A percentile compares a stretch with the other conserved stretches of the same genome.
Conservation (phyloP, 2,797 vertebrate species). For the Platyrinchus mystaceus region DNA sequence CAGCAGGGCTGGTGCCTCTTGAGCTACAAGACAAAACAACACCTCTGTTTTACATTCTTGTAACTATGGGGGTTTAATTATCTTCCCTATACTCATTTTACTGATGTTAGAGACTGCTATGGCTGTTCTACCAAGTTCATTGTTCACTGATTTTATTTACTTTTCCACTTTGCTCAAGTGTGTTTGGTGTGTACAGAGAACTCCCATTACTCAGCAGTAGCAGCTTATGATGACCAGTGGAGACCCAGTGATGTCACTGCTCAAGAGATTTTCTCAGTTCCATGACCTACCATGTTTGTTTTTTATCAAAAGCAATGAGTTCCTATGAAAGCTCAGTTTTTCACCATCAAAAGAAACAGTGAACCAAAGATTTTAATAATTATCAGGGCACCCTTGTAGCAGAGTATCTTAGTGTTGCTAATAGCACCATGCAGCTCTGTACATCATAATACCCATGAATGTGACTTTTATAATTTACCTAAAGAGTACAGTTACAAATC, state of each 20-base stretch:
- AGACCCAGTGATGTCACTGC: neutral
- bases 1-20: slow-evolving; percentile 85
- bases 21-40: slow-evolving; percentile 78
- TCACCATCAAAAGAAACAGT: neutral
- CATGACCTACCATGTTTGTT: neutral
- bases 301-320: neutral
- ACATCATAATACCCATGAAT: rapidly evolving
- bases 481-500: neutral
- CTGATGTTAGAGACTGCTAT: neutral
- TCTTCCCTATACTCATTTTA: neutral
- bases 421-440: neutral
- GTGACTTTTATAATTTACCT: neutral
- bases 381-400: neutral
- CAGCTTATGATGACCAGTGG: neutral
- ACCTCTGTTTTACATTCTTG: slow-evolving; percentile 48
- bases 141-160: neutral
- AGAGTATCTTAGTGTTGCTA: neutral
- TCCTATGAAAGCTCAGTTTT: neutral
- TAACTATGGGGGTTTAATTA: neutral
- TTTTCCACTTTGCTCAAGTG: neutral
- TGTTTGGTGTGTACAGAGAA: neutral
- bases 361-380: neutral
- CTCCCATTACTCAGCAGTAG: neutral
- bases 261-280: neutral
- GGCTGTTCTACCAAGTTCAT: neutral